phyloP scores from a whole-genome alignment of 2,888 invertebrate species.

The Hedya salicella region DNA sequence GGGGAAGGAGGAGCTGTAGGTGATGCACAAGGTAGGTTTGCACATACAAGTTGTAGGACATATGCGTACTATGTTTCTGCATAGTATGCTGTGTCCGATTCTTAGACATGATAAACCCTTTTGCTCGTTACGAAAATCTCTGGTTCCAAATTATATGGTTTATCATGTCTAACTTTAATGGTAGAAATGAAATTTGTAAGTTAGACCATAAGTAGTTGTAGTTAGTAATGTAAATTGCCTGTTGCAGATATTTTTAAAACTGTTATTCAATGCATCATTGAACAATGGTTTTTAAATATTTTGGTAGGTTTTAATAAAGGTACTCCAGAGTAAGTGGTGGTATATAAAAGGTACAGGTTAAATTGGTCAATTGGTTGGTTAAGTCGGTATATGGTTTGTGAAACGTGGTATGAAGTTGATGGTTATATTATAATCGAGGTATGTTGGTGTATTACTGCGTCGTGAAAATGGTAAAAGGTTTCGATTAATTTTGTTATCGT shows the following conservation, averaged over 20 bases:
- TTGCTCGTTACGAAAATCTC: not conserved
- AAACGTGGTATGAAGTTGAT: too few relatives aligned
- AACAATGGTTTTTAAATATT: constrained; percentile 2
- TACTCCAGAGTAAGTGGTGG: not conserved
- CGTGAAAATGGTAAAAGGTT: too few relatives aligned
- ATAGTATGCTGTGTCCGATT: constrained; percentile 17
- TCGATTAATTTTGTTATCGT: too few relatives aligned
- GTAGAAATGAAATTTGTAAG: constrained; percentile 81
- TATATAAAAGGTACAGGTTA: not conserved
- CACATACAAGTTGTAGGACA: constrained; percentile 49
- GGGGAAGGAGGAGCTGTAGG: constrained; percentile 83
- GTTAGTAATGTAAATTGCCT: constrained; percentile 36
- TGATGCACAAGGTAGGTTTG: constrained; percentile 85
- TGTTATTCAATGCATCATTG: constrained; percentile 12
- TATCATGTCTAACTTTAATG: constrained; percentile 57
- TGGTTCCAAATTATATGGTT: not conserved
- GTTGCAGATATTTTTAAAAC: constrained; percentile 23
- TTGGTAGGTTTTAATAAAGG: constrained; percentile 1
- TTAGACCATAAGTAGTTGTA: constrained; percentile 49
- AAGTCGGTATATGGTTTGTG: too few relatives aligned
- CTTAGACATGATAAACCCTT: constrained; percentile 4
- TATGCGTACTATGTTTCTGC: constrained; percentile 39
- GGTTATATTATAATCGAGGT: too few relatives aligned
- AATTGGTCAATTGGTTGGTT: too few relatives aligned
- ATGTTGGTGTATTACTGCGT: too few relatives aligned